These are phyloP conservation scores for Periplaneta americana DNA, from an alignment of 1,140 invertebrate species.

Conservation along the genomic window DNA sequence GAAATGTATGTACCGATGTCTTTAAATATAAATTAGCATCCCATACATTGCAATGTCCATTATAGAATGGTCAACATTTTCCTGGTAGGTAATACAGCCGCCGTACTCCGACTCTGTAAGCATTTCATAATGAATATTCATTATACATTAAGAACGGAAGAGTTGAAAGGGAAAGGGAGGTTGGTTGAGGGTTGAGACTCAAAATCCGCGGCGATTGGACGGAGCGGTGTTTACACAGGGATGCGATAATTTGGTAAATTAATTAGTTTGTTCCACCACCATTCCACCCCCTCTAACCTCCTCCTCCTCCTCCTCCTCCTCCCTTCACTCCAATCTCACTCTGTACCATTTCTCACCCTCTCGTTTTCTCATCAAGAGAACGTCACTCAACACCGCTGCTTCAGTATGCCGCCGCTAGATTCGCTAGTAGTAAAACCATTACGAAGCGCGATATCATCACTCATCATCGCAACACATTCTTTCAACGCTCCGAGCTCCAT, in stretches of 20 bases:
- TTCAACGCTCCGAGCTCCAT: too few species aligned
- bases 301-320: too few species aligned
- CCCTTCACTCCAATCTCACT: neutral
- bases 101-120: neutral
- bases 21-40: neutral
- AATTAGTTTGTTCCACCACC: constrained; percentile 12
- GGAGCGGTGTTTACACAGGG: constrained; percentile 6
- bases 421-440: neutral
- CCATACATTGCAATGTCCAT: neutral
- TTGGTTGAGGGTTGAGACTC: neutral
- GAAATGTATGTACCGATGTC: neutral
- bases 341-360: neutral
- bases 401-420: neutral
- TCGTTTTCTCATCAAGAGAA: neutral
- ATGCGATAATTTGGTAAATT: constrained; percentile 18
- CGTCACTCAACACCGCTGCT: neutral
- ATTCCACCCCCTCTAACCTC: neutral
- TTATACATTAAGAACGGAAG: constrained; percentile 7
- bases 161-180: neutral
- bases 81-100: neutral
- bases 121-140: constrained; percentile 19
- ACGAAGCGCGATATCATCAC: neutral
- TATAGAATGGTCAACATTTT: neutral
- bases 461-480: neutral
- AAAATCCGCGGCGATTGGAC: constrained; percentile 7